Percentiles rank a stretch among this genome's conserved stretches.
phyloP scores from a whole-genome alignment of 2,797 vertebrate species.

The Trichosurus vulpecula region DNA sequence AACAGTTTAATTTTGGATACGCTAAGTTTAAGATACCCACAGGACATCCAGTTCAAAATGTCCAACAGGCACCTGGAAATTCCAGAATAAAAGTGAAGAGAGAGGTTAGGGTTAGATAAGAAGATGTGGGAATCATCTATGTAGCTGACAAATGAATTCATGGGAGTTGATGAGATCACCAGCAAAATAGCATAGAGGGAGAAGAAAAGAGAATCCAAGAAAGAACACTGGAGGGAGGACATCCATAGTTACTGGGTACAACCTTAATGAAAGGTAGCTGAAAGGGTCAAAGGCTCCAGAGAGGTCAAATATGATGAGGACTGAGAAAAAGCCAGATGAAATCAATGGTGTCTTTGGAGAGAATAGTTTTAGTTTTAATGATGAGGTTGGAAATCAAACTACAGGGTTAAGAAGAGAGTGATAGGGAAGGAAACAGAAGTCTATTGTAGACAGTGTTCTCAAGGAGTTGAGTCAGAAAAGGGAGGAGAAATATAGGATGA shows the following conservation, averaged over 20 bases:
- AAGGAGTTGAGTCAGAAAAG: neutral
- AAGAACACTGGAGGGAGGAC: neutral
- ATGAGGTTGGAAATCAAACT: neutral
- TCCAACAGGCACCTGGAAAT: neutral
- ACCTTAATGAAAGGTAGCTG: neutral
- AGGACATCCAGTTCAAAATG: neutral
- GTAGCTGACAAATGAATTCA: neutral
- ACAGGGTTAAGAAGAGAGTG: neutral
- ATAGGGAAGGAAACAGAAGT: neutral
- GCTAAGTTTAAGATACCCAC: neutral
- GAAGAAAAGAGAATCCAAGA: neutral
- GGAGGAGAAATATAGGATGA: neutral
- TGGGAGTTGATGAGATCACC: neutral
- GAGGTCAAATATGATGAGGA: neutral
- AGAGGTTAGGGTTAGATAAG: neutral
- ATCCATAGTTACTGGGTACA: neutral
- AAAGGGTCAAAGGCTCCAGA: neutral
- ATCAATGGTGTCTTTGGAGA: neutral
- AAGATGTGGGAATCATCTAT: neutral
- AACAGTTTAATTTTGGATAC: neutral
- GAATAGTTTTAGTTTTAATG: neutral
- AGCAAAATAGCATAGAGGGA: neutral
- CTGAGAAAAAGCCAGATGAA: neutral
- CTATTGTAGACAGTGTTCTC: neutral
- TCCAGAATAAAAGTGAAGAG: neutral